Percentiles rank a stretch among this genome's conserved stretches.
Evolutionary conservation across 2,888 invertebrate species (phyloP).

Genomic region (Acleris emargana): DNA sequence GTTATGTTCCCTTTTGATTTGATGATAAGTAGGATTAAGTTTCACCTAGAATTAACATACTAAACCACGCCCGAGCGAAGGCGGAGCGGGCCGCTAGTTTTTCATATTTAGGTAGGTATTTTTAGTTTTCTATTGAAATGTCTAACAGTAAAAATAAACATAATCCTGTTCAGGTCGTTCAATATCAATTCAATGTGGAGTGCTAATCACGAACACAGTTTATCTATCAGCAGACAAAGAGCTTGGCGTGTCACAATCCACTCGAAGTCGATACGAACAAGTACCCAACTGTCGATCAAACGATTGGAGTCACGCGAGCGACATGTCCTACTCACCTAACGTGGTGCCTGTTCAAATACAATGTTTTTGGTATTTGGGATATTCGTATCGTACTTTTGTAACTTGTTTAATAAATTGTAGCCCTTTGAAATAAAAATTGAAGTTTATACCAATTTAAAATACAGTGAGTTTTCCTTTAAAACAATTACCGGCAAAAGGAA

Average conservation of each 20-base stretch:
- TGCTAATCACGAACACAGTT: constrained; percentile 64
- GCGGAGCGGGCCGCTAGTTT: too few species aligned
- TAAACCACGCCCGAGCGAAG: too few species aligned
- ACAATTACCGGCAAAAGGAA: too few species aligned
- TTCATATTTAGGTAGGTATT: too few species aligned
- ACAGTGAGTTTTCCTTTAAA: too few species aligned
- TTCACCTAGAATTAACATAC: too few species aligned
- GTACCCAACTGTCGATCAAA: constrained; percentile 54
- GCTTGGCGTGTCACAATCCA: constrained; percentile 70
- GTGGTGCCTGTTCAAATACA: neutral
- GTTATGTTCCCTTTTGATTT: too few species aligned
- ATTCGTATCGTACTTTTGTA: constrained; percentile 1
- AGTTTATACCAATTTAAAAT: too few species aligned
- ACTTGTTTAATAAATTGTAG: neutral
- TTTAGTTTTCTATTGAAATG: too few species aligned
- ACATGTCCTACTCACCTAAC: constrained; percentile 8
- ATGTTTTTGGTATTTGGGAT: constrained; percentile 15
- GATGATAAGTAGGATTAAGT: too few species aligned
- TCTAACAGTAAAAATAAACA: constrained; percentile 10
- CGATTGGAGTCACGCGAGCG: constrained; percentile 65
- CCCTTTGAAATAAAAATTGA: too few species aligned
- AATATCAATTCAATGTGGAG: constrained; percentile 44
- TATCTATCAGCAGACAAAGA: constrained; percentile 64
- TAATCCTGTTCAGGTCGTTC: constrained; percentile 19
- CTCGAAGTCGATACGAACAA: constrained; percentile 65